phyloP scores from a whole-genome alignment of 2,888 invertebrate species.

The Entomobrya proxima region DNA sequence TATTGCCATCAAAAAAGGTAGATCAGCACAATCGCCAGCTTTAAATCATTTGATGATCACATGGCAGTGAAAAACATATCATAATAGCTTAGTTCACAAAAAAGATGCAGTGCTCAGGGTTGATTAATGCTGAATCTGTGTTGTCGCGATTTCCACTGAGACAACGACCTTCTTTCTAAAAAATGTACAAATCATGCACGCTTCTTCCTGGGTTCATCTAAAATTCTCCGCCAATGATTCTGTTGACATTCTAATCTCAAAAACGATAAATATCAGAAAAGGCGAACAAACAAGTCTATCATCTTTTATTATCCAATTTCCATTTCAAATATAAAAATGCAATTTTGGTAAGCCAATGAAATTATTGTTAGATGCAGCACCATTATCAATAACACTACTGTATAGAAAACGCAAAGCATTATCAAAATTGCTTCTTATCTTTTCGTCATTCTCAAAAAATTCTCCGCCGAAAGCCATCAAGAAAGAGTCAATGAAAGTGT shows the following conservation, averaged over 20 bases:
- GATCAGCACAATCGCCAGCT: background rate
- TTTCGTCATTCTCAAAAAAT: background rate
- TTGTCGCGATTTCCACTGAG: too few species aligned
- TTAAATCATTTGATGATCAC: background rate
- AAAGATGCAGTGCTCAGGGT: too few species aligned
- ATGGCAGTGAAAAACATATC: background rate
- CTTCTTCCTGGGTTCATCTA: too few species aligned
- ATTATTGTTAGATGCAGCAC: background rate
- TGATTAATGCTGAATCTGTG: too few species aligned
- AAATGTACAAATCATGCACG: too few species aligned
- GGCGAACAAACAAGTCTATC: background rate
- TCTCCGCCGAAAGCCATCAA: background rate
- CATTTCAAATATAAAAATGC: slow-evolving; percentile 4
- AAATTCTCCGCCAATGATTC: too few species aligned
- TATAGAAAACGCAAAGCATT: too few species aligned
- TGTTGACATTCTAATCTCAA: too few species aligned
- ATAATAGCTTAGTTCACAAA: background rate
- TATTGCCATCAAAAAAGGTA: too few species aligned
- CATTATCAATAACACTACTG: too few species aligned
- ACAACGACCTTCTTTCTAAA: too few species aligned
- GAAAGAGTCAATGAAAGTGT: background rate
- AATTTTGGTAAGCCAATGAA: background rate
- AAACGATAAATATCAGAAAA: background rate
- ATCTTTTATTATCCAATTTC: slow-evolving; percentile 31
- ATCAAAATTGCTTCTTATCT: background rate